Percentiles rank a stretch among this genome's conserved stretches.
Evolutionary conservation across 2,797 vertebrate genomes (phyloP).

Genomic region (Macroramphosus scolopax): DNA sequence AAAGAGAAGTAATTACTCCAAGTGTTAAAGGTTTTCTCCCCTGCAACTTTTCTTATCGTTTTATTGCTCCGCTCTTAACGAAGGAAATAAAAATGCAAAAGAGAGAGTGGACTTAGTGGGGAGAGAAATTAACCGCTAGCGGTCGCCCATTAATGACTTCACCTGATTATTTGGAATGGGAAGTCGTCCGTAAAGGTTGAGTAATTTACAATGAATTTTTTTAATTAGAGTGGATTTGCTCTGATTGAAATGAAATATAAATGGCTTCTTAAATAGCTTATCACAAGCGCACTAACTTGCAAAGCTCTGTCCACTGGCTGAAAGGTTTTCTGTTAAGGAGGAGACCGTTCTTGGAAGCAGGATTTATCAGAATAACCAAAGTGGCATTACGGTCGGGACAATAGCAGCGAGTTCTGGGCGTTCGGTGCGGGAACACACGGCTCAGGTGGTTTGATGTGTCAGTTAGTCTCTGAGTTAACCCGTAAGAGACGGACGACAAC

Average conservation of each 20-base stretch:
- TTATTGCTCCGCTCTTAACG: constrained; percentile 55
- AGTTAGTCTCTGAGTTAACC: too few species aligned
- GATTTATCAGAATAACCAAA: too few species aligned
- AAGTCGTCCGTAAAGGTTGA: constrained; percentile 78
- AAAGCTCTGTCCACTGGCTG: constrained; percentile 25
- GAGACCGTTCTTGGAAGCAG: constrained; percentile 3
- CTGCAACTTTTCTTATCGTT: constrained; percentile 78
- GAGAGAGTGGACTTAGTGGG: constrained; percentile 64
- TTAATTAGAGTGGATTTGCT: constrained; percentile 83
- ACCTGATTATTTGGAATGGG: constrained; percentile 76
- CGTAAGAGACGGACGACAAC: too few species aligned
- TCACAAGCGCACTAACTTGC: constrained; percentile 51
- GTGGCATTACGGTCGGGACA: too few species aligned
- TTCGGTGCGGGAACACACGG: too few species aligned
- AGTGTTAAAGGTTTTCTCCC: constrained; percentile 72
- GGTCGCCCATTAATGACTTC: constrained; percentile 68
- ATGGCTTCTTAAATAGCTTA: constrained; percentile 77
- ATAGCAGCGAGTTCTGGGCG: too few species aligned
- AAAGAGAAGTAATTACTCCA: constrained; percentile 79
- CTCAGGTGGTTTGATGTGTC: too few species aligned
- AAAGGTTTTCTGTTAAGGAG: constrained; percentile 23
- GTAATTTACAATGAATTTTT: constrained; percentile 80
- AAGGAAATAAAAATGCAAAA: constrained; percentile 70
- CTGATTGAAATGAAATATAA: constrained; percentile 79
- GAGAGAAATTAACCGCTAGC: constrained; percentile 63